Percentiles rank a stretch among this genome's conserved stretches.
Evolutionary conservation across 2,797 vertebrate species (phyloP).

Genomic region (Rousettus madagascariensis): DNA sequence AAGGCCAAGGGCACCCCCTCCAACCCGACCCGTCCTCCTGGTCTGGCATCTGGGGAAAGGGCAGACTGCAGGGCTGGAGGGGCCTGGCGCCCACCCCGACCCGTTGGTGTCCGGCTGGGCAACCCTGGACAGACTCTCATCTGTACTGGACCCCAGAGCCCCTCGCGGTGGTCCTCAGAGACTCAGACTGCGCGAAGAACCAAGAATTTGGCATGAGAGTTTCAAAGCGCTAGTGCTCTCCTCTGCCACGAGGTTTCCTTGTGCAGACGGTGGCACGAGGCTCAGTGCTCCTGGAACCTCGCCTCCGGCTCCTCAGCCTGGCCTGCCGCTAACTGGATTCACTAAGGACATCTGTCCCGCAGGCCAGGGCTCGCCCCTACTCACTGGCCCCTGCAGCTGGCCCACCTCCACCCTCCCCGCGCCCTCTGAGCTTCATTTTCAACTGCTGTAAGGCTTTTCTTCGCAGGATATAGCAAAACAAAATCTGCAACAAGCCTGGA

Average conservation of each 20-base stretch:
- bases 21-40: too few relatives aligned
- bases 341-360: too few relatives aligned
- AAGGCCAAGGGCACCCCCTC: not conserved
- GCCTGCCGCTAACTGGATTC: not conserved
- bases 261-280: too few relatives aligned
- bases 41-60: not conserved
- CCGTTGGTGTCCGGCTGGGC: too few relatives aligned
- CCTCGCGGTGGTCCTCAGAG: not conserved
- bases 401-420: not conserved
- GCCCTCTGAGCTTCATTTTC: not conserved
- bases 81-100: not conserved
- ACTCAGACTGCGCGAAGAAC: not conserved
- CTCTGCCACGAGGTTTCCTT: not conserved
- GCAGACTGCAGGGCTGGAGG: too few relatives aligned
- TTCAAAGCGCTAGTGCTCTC: not conserved
- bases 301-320: not conserved
- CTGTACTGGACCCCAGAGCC: not conserved
- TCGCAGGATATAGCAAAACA: not conserved
- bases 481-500: not conserved
- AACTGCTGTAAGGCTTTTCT: not conserved
- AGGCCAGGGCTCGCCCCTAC: not conserved
- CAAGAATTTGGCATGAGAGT: not conserved
- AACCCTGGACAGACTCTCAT: not conserved
- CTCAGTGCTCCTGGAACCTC: too few relatives aligned
- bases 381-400: not conserved